phyloP scores from a whole-genome alignment of 2,797 vertebrate genomes.

The Enteromius viviparus region DNA sequence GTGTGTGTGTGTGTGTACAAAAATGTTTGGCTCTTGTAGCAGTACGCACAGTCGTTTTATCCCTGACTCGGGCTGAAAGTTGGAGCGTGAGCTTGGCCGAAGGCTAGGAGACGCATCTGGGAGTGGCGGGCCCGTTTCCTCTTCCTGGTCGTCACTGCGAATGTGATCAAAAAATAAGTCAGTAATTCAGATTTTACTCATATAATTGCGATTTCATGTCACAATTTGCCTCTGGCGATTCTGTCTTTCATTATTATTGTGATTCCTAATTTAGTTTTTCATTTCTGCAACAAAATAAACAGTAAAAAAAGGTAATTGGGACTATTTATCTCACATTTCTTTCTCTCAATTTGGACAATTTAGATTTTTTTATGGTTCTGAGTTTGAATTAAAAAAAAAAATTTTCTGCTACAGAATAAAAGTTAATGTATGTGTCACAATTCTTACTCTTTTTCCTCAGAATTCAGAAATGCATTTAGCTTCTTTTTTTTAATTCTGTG shows the following conservation, averaged over 20 bases:
- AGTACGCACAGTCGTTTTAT: conserved; percentile 95
- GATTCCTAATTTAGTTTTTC: background rate
- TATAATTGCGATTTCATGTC: background rate
- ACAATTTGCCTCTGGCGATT: too few relatives aligned
- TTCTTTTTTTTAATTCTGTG: too few relatives aligned
- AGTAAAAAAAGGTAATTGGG: background rate
- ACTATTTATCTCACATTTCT: background rate
- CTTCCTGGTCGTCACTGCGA: conserved; percentile 89
- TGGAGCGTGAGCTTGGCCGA: conserved; percentile 74
- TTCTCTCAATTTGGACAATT: background rate
- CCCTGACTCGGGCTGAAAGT: conserved; percentile 90
- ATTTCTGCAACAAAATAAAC: background rate
- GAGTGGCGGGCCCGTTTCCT: conserved; percentile 79
- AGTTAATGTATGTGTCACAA: too few relatives aligned
- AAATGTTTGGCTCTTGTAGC: background rate
- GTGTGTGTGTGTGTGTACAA: background rate
- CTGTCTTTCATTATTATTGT: too few relatives aligned
- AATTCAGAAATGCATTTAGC: too few relatives aligned
- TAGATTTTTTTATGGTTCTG: too few relatives aligned
- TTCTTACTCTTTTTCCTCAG: too few relatives aligned
- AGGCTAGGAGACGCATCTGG: conserved; percentile 77
- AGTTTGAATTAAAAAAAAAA: too few relatives aligned
- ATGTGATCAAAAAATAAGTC: conserved; percentile 30
- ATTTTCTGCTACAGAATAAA: too few relatives aligned
- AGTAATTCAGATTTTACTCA: background rate